Evolutionary conservation across 2,888 invertebrate genomes (phyloP).

Genomic region (Erynnis tages): DNA sequence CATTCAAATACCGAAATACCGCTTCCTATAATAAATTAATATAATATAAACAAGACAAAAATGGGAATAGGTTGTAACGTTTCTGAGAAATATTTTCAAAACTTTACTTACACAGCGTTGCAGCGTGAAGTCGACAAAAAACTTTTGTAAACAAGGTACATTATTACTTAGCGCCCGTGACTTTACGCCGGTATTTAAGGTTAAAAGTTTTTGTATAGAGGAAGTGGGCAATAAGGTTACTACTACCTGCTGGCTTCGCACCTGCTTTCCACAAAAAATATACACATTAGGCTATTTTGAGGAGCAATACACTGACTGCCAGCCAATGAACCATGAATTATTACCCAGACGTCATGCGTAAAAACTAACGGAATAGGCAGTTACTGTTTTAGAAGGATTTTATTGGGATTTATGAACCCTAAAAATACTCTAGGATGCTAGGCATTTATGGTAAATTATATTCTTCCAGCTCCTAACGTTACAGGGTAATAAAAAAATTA

Average conservation of each 20-base stretch:
- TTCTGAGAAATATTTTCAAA: constrained; percentile 21
- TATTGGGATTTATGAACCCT: constrained; percentile 9
- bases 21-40: constrained; percentile 57
- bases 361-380: constrained; percentile 28
- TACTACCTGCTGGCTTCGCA: constrained; percentile 46
- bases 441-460: too few species aligned
- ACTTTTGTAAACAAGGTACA: constrained; percentile 19
- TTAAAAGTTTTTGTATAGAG: constrained; percentile 55
- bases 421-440: neutral
- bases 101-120: constrained; percentile 13
- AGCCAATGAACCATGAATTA: constrained; percentile 56
- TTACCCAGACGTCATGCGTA: constrained; percentile 48
- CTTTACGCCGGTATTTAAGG: constrained; percentile 48
- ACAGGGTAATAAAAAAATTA: too few species aligned
- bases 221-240: constrained; percentile 56
- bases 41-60: constrained; percentile 53
- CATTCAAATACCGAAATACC: constrained; percentile 47
- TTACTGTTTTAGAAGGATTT: constrained; percentile 14
- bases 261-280: constrained; percentile 72
- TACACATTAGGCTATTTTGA: constrained; percentile 50
- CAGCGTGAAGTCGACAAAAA: constrained; percentile 15
- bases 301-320: constrained; percentile 45
- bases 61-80: constrained; percentile 25
- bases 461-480: too few species aligned
- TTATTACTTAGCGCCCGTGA: constrained; percentile 41